Percentiles rank a stretch among this genome's conserved stretches.
phyloP scores from a whole-genome alignment of 2,113 vertebrate species.

The Verasper variegatus region DNA sequence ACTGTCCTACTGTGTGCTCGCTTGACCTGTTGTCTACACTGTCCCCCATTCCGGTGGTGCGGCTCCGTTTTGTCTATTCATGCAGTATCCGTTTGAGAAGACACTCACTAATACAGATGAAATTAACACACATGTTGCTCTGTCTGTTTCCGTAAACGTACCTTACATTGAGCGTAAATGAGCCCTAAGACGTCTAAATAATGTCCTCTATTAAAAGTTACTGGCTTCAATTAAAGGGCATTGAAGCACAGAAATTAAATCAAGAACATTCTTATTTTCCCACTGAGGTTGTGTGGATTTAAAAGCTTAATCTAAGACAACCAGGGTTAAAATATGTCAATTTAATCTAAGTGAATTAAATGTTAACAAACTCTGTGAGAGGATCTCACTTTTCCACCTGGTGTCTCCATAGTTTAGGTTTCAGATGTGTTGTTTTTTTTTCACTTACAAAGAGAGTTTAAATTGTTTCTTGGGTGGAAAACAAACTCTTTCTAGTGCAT shows the following conservation, averaged over 20 bases:
- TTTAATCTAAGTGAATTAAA: constrained; percentile 19
- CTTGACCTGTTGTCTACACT: too few species aligned
- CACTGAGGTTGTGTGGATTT: neutral
- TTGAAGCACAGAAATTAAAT: constrained; percentile 7
- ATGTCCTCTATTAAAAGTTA: too few species aligned
- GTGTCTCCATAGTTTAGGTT: neutral
- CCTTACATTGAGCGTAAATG: too few species aligned
- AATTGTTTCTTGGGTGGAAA: constrained; percentile 1
- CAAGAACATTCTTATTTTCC: constrained; percentile 23
- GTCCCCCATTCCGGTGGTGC: too few species aligned
- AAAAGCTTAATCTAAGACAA: constrained; percentile 10
- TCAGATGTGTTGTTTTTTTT: neutral
- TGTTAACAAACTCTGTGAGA: neutral
- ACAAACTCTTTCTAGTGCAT: constrained; percentile 7
- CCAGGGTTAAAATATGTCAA: constrained; percentile 21
- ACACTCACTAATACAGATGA: too few species aligned
- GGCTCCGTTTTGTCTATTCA: neutral
- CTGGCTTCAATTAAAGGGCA: too few species aligned
- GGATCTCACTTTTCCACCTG: too few species aligned
- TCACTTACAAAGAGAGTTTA: neutral
- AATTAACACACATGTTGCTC: too few species aligned
- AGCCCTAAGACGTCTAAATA: too few species aligned
- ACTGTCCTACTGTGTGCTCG: neutral
- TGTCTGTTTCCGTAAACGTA: too few species aligned
- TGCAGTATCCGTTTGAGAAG: too few species aligned